phyloP scores from a whole-genome alignment of 2,113 vertebrate genomes.

The Dromas ardeola region DNA sequence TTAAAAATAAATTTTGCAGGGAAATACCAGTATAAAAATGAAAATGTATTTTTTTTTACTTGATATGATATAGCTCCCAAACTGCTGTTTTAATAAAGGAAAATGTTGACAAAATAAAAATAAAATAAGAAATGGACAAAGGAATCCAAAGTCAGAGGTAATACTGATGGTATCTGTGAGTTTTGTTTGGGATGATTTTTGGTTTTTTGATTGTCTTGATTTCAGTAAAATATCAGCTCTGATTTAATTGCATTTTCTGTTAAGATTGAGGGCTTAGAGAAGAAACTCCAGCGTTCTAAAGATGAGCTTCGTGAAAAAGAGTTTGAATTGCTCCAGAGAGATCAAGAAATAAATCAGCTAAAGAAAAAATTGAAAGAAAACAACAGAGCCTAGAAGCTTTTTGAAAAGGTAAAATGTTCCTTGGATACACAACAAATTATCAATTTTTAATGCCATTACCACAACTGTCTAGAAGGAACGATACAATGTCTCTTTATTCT shows the following conservation, averaged over 20 bases:
- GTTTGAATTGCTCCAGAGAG: slow-evolving; percentile 75
- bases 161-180: background rate
- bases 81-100: background rate
- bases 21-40: background rate
- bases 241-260: background rate
- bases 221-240: background rate
- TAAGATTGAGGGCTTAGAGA: slow-evolving; percentile 75
- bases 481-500: background rate
- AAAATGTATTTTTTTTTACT: background rate
- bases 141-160: background rate
- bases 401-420: slow-evolving; percentile 70
- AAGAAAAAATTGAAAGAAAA: slow-evolving; percentile 73
- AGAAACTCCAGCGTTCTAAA: slow-evolving; percentile 73
- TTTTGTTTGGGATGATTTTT: background rate
- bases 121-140: background rate
- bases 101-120: background rate
- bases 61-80: background rate
- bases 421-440: background rate
- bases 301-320: slow-evolving; percentile 76
- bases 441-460: background rate
- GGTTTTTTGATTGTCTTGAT: background rate
- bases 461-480: background rate
- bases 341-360: slow-evolving; percentile 76
- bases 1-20: background rate
- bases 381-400: slow-evolving; percentile 46